Base-by-base conservation (phyloP, 2,113 vertebrate species). In the Notothenia coriiceps region DNA sequence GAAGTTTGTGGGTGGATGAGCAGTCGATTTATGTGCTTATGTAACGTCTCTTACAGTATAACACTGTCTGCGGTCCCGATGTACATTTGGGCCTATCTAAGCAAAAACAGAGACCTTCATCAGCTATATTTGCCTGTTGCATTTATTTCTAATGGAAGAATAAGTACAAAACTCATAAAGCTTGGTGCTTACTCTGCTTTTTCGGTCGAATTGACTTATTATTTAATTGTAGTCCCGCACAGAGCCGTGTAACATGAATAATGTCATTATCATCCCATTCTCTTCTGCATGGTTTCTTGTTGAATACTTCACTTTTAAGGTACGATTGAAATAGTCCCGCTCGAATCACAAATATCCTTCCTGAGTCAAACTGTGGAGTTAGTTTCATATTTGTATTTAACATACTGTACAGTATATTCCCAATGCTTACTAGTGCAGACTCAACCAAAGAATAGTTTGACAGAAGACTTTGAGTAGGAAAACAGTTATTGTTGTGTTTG, bases 1-100 rank as follows among this genome's bases (percentile, higher is more conserved):
- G 29, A 74, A 76, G 64, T 56, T 51, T 69, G 89, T 89, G 74
- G 82, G 85, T 74, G 85, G 74, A 72, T 76, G 62, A 88, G 72
- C 49, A 46, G 71, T 86, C 70, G 70, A 74, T 80, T 84, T 86
- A 83, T 89, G 87, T 88, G 76, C 82, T 89, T 88, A 80, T 70
- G 79, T 84, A 83, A 81, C 55, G 1, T 68, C 79, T 85, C 73
- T 81, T 77, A 29, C 29, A 29, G 29, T 29, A 59, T 79, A 86
- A 85, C 43, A 66, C 59, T 18, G 25, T 65, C 69, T 78, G 54
- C 54, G 5, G 51, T 63, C 49, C 73, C 10, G n/a, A 61, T 70
- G 71, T 73, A 77, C 63, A 82, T 83, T 80, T 59, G 52, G 55
- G 49, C 64, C 52, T 33, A 60, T 83, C 25, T 22, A 52, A 69